Evolutionary conservation across 2,113 vertebrate species (phyloP).

Genomic region (Microtus richardsoni): DNA sequence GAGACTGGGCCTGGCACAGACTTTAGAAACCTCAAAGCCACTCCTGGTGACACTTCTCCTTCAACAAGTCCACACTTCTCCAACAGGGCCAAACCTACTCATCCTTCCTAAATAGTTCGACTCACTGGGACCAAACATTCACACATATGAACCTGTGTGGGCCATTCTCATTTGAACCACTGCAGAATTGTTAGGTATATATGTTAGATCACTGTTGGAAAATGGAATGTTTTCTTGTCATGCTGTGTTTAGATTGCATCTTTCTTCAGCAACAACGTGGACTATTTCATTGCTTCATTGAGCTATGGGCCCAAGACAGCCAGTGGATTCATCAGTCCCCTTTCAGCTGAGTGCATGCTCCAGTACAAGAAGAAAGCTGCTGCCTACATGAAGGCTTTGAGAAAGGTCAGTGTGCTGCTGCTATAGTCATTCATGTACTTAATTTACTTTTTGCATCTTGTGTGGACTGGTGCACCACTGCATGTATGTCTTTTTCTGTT

Average conservation of each 20-base stretch:
- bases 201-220: conserved; percentile 25
- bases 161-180: background rate
- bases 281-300: conserved; percentile 91
- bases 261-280: conserved; percentile 97
- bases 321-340: conserved; percentile 89
- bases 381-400: conserved; percentile 91
- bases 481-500: background rate
- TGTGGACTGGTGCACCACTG: background rate
- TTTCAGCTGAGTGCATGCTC: conserved; percentile 94
- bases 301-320: conserved; percentile 92
- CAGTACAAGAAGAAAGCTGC: conserved; percentile 95
- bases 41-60: background rate
- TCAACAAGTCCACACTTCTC: background rate
- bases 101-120: background rate
- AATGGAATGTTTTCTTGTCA: conserved; percentile 61
- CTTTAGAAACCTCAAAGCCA: background rate
- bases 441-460: background rate
- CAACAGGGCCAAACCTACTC: background rate
- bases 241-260: conserved; percentile 91
- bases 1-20: background rate
- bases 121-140: background rate
- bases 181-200: background rate
- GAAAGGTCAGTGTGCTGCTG: conserved; percentile 89
- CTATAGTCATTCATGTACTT: background rate
- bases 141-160: background rate